Evolutionary conservation across 2,113 vertebrate genomes (phyloP), one percentile per base, ranked within the genome.

Genomic region (Neogobius melanostomus): DNA sequence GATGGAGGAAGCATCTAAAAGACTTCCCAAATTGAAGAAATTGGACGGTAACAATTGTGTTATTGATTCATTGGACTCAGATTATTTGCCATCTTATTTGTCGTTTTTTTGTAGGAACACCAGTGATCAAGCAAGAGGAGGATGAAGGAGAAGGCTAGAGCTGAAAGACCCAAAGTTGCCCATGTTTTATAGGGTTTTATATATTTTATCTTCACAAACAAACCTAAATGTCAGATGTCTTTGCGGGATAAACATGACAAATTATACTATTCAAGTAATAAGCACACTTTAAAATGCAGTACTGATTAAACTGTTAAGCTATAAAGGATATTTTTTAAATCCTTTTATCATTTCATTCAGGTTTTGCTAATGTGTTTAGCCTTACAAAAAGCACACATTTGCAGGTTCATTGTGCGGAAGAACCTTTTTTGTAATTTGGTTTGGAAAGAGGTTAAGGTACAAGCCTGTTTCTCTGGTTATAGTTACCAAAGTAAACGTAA

Each of bases 1-100:
- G 98, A 91, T 95, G 79, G 95, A 97, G 3, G 97, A 99, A 85
- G 97, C 95, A 62, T 93, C 92, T 47, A 98, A 93, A 87, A 92
- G 94, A 69, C 93, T 99, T 5, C 95, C 96, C 12, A 93, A 82
- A 0, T 92, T 99, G 72, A 97, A 94, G 85, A 98, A 98, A 84
- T 88, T 99, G 60, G 98, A 99, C 64, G 98, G 97, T 98, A 79
- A 93, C 87, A 83, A 7, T 21, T 36, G 9, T 5, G 60, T 66
- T 14, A 59, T 36, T 4, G 28, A 36, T 36, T 36, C 28, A 51
- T 12, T 51, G 49, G 54, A 28, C 10, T 5, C 6, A 42, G 28
- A 5, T 36, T 57, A 8, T 1, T 57, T 57, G 10, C 14, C 42
- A 6, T 60, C 72, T 36, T 57, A 8, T 1, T 57, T 57, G 10